These are phyloP conservation scores for Buathra laborator DNA, from an alignment of 2,888 invertebrate genomes.

Conservation along the genomic window DNA sequence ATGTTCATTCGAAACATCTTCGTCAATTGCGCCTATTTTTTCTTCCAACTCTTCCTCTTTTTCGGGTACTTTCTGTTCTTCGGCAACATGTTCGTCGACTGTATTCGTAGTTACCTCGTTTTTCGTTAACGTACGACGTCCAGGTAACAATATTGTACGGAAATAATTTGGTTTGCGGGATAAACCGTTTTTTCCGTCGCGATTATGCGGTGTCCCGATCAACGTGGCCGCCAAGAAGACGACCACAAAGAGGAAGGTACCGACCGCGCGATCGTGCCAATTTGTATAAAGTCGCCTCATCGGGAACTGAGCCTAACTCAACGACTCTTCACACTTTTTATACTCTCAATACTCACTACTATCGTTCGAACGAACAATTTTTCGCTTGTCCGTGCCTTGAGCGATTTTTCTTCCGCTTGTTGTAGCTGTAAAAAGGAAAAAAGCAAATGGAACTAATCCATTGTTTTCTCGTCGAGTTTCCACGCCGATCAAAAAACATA, in stretches of 20 bases:
- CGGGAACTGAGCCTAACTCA: constrained; percentile 15
- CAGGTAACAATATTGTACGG: background rate
- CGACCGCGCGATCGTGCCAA: constrained; percentile 9
- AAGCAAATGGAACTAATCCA: background rate
- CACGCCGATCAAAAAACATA: background rate
- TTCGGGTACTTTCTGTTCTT: background rate
- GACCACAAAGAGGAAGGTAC: constrained; percentile 38
- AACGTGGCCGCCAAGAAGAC: constrained; percentile 23
- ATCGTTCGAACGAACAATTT: background rate
- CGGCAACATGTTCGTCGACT: background rate
- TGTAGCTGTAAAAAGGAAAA: background rate
- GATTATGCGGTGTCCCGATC: constrained; percentile 23
- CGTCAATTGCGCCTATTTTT: background rate
- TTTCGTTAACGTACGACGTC: background rate
- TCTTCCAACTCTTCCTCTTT: background rate
- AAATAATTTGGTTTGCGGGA: background rate
- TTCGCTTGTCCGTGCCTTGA: background rate
- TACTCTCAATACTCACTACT: background rate
- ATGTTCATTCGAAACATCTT: background rate
- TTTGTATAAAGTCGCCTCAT: constrained; percentile 10
- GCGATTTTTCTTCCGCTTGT: background rate
- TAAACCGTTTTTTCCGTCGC: background rate
- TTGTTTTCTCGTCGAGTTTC: background rate
- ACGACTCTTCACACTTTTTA: constrained; percentile 10
- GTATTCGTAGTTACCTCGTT: background rate